Conservation (phyloP, 2,888 invertebrate species). For the Mythimna ferrago region DNA sequence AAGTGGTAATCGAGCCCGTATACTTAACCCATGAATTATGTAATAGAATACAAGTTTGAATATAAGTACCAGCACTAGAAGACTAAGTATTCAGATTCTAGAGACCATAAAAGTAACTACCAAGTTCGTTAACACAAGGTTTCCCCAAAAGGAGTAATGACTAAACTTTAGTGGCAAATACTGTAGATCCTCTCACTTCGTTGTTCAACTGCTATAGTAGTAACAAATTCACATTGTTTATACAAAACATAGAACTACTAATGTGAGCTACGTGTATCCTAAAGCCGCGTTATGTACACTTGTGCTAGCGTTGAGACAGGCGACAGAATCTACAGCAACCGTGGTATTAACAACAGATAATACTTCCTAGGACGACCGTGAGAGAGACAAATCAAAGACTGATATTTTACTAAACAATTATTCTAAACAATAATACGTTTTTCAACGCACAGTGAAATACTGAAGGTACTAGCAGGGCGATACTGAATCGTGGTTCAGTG, state of each 20-base stretch:
- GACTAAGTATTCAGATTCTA: slow-evolving; percentile 22
- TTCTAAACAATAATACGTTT: slow-evolving; percentile 45
- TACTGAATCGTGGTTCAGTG: slow-evolving; percentile 45
- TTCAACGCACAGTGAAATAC: slow-evolving; percentile 46
- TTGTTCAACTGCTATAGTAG: slow-evolving; percentile 39
- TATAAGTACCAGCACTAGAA: slow-evolving; percentile 20
- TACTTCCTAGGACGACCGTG: slow-evolving; percentile 41
- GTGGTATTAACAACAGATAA: slow-evolving; percentile 56
- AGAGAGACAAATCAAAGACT: slow-evolving; percentile 38
- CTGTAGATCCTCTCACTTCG: slow-evolving; percentile 78
- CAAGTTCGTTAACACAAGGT: slow-evolving; percentile 49
- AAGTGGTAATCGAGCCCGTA: slow-evolving; percentile 31
- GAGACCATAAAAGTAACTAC: slow-evolving; percentile 30
- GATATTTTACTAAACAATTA: slow-evolving; percentile 22
- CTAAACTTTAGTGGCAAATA: slow-evolving; percentile 40
- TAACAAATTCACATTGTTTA: slow-evolving; percentile 28
- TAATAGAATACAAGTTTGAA: slow-evolving; percentile 23
- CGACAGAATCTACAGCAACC: slow-evolving; percentile 82
- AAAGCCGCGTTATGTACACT: slow-evolving; percentile 68
- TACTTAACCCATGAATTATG: slow-evolving; percentile 20
- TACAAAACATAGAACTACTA: slow-evolving; percentile 49
- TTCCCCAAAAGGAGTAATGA: slow-evolving; percentile 34
- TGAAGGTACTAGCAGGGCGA: slow-evolving; percentile 43
- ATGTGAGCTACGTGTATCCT: slow-evolving; percentile 65
- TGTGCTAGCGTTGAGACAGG: slow-evolving; percentile 73